Percentiles rank a stretch among this genome's conserved stretches.
These are phyloP conservation scores for Mus spicilegus DNA, from an alignment of 2,113 vertebrate genomes.

Conservation along the genomic window DNA sequence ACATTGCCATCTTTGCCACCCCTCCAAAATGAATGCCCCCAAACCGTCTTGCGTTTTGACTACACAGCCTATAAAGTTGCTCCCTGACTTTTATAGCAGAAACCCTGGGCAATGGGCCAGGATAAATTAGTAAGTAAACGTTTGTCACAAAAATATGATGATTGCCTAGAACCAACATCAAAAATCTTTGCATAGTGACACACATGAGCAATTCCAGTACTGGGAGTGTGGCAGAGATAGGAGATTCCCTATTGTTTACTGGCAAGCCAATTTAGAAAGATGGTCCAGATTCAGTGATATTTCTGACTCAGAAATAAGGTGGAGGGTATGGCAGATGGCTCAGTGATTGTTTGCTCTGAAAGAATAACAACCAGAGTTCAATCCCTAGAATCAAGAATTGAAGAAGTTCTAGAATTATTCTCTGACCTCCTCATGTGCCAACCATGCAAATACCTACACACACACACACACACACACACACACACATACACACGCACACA, in stretches of 20 bases:
- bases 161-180: not conserved
- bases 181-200: not conserved
- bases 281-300: not conserved
- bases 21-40: too few species aligned
- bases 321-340: not conserved
- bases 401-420: not conserved
- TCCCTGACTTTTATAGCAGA: not conserved
- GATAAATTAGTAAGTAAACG: not conserved
- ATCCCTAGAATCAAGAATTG: not conserved
- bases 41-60: not conserved
- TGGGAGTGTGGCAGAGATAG: not conserved
- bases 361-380: not conserved
- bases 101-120: not conserved
- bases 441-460: too few species aligned
- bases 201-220: not conserved
- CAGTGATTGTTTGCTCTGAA: not conserved
- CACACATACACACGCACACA: too few species aligned
- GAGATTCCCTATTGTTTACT: not conserved
- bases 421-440: not conserved
- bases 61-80: not conserved
- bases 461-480: too few species aligned
- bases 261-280: not conserved
- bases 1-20: not conserved
- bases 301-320: not conserved
- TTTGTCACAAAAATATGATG: not conserved